phyloP scores from a whole-genome alignment of 2,113 vertebrate genomes.

The Neoarius graeffei region DNA sequence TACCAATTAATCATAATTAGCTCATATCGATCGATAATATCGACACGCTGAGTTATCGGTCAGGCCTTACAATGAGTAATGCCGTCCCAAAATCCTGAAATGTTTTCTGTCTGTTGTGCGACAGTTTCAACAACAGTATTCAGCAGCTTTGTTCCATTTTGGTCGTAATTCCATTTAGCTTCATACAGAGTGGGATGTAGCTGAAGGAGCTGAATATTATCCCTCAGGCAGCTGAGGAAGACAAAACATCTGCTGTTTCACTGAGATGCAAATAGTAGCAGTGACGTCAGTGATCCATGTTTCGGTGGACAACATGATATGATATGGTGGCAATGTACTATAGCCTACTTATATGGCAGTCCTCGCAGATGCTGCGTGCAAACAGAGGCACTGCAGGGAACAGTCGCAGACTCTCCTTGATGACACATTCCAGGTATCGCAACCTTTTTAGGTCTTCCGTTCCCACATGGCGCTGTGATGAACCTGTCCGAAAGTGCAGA shows the following conservation, averaged over 20 bases:
- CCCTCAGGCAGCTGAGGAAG: slow-evolving; percentile 11
- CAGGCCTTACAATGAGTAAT: not conserved
- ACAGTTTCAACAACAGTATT: not conserved
- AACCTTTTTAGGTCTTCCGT: slow-evolving; percentile 79
- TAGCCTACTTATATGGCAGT: slow-evolving; percentile 76
- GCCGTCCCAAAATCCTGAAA: not conserved
- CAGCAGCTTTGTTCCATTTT: not conserved
- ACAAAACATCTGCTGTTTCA: slow-evolving; percentile 41
- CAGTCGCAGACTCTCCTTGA: slow-evolving; percentile 83
- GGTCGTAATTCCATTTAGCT: slow-evolving; percentile 29
- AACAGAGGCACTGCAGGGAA: slow-evolving; percentile 83
- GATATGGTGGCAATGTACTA: slow-evolving; percentile 30
- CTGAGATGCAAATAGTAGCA: slow-evolving; percentile 34
- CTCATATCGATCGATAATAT: no score
- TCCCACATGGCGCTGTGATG: slow-evolving; percentile 64
- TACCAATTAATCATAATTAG: no score
- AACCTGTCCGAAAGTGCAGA: slow-evolving; percentile 60
- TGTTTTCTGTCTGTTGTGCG: not conserved
- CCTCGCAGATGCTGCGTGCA: slow-evolving; percentile 73
- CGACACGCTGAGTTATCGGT: no score
- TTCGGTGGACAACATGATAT: not conserved
- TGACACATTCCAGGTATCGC: slow-evolving; percentile 80
- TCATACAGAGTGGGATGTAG: not conserved
- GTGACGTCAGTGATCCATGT: slow-evolving; percentile 14
- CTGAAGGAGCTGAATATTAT: not conserved